Conservation (phyloP, 2,888 invertebrate species). For the Melanostoma scalare region DNA sequence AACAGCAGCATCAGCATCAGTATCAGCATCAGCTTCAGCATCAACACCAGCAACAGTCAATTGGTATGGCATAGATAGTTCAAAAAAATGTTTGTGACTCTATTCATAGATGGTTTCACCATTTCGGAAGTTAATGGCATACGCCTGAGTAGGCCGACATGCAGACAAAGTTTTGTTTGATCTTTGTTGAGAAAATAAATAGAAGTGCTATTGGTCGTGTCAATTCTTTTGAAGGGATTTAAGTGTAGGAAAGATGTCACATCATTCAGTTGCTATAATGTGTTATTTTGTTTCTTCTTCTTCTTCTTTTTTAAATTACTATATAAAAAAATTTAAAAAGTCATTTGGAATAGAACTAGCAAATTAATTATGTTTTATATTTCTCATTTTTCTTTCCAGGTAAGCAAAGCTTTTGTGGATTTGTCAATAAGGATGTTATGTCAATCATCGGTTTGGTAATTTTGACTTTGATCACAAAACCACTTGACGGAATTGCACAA, state of each 20-base stretch:
- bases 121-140: slow-evolving; percentile 69
- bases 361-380: slow-evolving; percentile 51
- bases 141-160: slow-evolving; percentile 59
- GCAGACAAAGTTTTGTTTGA: slow-evolving; percentile 64
- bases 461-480: slow-evolving; percentile 7
- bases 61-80: slow-evolving; percentile 33
- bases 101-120: slow-evolving; percentile 64
- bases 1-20: background rate
- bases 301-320: slow-evolving; percentile 36
- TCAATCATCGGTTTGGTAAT: slow-evolving; percentile 23
- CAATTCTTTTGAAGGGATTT: slow-evolving; percentile 49
- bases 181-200: slow-evolving; percentile 67
- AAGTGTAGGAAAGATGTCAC: slow-evolving; percentile 25
- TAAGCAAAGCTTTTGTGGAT: slow-evolving; percentile 45
- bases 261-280: background rate
- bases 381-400: slow-evolving; percentile 56
- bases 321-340: slow-evolving; percentile 26
- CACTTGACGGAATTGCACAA: slow-evolving; percentile 10
- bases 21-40: slow-evolving; percentile 5
- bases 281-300: slow-evolving; percentile 2
- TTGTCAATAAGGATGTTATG: slow-evolving; percentile 27
- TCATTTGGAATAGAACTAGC: slow-evolving; percentile 34
- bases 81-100: slow-evolving; percentile 40
- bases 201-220: slow-evolving; percentile 43
- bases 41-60: background rate